Evolutionary conservation across 2,888 invertebrate species (phyloP), one percentile per base, ranked within the genome.

Genomic region (Platycheirus albimanus): DNA sequence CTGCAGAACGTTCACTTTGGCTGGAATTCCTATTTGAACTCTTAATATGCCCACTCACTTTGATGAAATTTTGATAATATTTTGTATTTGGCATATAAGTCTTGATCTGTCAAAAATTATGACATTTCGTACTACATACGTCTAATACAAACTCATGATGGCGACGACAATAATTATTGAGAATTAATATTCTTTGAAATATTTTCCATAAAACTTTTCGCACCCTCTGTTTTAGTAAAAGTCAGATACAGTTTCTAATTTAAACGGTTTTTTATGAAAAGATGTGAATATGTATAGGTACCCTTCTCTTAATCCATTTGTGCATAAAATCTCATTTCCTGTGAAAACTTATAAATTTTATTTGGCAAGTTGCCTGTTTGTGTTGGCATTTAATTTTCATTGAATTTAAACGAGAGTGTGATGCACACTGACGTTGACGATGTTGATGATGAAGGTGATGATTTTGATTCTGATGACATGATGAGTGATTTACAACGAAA

Each of bases 301-400:
- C n/a, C n/a, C n/a, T 69, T 61, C 45, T 58, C 69, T 74, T 8
- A 61, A 71, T 61, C 71, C 76, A 61, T 71, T 77, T 61, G 56
- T 66, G 58, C 70, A 70, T 70, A 33, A 58, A 58, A 76, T 61
- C 52, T 45, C 76, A 70, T 80, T 80, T 76, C 76, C 80, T 70
- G 76, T 76, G 51, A 80, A 71, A 70, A 64, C 66, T 63, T 49
- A n/a, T n/a, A n/a, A n/a, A n/a, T 66, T 80, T 51, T 58, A 76
- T 51, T 70, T 80, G 80, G 80, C 80, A 80, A 56, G n/a, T 11
- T 76, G 80, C 80, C 80, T 47, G 38, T 41, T 30, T 51, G 63
- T 13, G 13, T 43, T 75, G 61, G 61, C 49, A 36, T 41, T 56
- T 24, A 24, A n/a, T 51, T 17, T 61, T 43, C 13, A 49, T 58